Base-by-base conservation (phyloP, 1,140 invertebrate species). In the Oncopeltus fasciatus region DNA sequence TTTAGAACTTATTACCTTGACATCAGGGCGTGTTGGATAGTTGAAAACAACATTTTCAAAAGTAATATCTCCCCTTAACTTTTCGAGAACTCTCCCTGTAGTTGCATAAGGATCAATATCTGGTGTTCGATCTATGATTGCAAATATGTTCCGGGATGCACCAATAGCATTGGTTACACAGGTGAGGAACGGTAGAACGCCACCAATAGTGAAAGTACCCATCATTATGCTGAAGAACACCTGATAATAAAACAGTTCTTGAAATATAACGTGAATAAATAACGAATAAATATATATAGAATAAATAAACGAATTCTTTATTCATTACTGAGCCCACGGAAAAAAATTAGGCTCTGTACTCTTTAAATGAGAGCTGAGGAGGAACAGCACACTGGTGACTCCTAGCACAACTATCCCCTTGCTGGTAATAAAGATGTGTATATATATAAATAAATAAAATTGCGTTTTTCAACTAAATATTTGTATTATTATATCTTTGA, bases 11-110 rank as follows among this genome's bases (percentile, higher is more conserved):
- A n/a, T 56, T 63, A 68, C 67, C 64, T 82, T 80, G 1, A 90
- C 81, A 70, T 88, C 83, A 18, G 80, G 76, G 62, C 91, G 76
- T 1, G 87, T 83, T 2, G 92, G 91, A 74, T 95, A 95, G 12
- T 79, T 77, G 69, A 90, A 91, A 65, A 78, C 75, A 0, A 93
- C 78, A 69, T 89, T 80, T 57, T 81, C 77, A 67, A 94, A 88
- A 62, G 79, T 72, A 28, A 95, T 85, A 68, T 84, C 77, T 0
- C 88, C 88, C 14, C 72, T 72, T 46, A 88, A 74, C 53, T 75
- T 74, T 0, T 80, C 76, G 1, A 81, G 79, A 56, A 79, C 80
- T 16, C 77, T 70, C 16, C 89, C 90, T 20, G 73, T 71, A 0
- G 78, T 74, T 1, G 78, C 75, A 31, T 81, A 74, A 2, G 83